Conservation (phyloP, 2,797 vertebrate species). For the Gymnopithys bicolor region DNA sequence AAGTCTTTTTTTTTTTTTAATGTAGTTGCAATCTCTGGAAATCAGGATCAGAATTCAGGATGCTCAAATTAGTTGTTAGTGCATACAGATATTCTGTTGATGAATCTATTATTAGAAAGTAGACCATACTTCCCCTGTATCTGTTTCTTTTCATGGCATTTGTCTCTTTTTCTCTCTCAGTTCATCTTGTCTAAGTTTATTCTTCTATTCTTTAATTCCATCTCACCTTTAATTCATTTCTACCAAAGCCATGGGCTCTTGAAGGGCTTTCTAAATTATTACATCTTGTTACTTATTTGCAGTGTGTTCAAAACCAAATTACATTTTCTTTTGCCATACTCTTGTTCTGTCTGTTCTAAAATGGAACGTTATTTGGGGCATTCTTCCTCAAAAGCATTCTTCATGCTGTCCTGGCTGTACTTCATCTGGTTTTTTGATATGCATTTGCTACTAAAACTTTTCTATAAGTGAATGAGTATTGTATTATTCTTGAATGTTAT, state of each 20-base stretch:
- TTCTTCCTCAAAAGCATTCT: neutral
- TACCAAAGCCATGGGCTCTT: neutral
- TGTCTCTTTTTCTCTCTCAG: neutral
- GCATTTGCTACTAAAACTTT: neutral
- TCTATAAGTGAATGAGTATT: neutral
- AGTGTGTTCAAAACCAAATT: neutral
- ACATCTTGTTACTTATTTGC: neutral
- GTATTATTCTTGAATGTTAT: neutral
- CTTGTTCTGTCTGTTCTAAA: neutral
- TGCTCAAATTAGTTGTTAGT: conserved; percentile 32
- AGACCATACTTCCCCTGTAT: neutral
- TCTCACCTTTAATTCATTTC: neutral
- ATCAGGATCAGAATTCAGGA: conserved; percentile 37
- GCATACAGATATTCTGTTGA: conserved; percentile 12
- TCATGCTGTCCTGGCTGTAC: neutral
- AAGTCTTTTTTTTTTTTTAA: neutral
- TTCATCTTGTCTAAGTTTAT: neutral
- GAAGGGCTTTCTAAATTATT: conserved; percentile 16
- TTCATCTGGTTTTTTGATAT: neutral
- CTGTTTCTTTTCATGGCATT: neutral
- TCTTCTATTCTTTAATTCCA: neutral
- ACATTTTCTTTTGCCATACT: neutral
- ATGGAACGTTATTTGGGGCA: neutral
- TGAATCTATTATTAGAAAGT: conserved; percentile 43
- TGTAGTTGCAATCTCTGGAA: conserved; percentile 4